Evolutionary conservation across 2,113 vertebrate species (phyloP).

Genomic region (Podilymbus podiceps): DNA sequence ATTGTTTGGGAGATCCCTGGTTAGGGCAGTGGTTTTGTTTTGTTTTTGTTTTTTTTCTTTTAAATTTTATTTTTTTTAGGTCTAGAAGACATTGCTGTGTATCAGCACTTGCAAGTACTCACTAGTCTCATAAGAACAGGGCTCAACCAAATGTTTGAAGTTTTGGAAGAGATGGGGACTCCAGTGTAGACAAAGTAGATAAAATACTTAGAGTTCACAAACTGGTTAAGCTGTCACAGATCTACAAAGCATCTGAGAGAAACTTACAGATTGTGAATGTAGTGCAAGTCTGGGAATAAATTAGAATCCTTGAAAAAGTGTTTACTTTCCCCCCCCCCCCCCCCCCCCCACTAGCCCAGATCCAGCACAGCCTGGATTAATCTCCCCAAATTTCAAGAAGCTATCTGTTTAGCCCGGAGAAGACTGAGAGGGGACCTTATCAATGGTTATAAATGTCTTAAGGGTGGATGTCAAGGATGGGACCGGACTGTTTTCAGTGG

Average conservation of each 20-base stretch:
- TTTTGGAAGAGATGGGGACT: neutral
- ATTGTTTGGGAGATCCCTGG: neutral
- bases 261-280: neutral
- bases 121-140: neutral
- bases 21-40: neutral
- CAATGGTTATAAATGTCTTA: no score
- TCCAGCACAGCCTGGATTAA: neutral
- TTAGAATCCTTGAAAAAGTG: neutral
- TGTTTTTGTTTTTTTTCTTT: no score
- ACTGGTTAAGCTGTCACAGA: neutral
- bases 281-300: neutral
- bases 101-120: neutral
- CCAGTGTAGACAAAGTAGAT: neutral
- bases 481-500: no score
- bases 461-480: no score
- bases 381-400: neutral
- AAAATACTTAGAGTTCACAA: neutral
- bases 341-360: neutral
- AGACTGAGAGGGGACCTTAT: no score
- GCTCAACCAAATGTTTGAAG: neutral
- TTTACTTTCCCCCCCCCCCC: neutral
- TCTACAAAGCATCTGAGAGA: no score
- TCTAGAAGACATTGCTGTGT: neutral
- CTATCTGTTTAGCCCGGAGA: no score
- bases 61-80: neutral